Base-by-base conservation (phyloP, 2,797 vertebrate species). In the Malurus splendens region DNA sequence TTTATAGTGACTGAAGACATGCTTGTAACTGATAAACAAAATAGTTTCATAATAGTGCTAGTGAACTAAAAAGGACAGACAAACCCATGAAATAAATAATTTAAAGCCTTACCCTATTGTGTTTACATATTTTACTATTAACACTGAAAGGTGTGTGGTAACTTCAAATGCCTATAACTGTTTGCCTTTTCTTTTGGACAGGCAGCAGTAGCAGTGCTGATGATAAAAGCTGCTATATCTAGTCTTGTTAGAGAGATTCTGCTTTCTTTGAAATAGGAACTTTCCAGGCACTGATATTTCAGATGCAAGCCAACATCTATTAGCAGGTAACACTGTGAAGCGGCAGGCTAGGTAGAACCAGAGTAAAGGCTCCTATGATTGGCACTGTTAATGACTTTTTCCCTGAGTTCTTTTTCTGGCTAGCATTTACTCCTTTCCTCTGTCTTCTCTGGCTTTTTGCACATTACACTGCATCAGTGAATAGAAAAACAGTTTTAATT, bases 371-470 rank as follows among this genome's bases (percentile, higher is more conserved):
- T 85, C 41, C 65, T 45, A 24, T 86, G 76, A 93, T 39, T 86
- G 88, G 18, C 70, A 78, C 60, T 42, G 12, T 65, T 92, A 95
- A 93, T 91, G 75, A 86, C 52, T 79, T 82, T 67, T 78, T 9
- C 25, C 44, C 36, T 5, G 11, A 79, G 30, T 77, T 80, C 57
- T 79, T 91, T 3, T 33, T 81, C 70, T 60, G 68, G 32, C 10
- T 83, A 50, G 10, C 55, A 38, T 19, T 76, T 65, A 50, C 9
- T 60, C 12, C 41, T 82, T 59, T 41, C 3, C 10, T 54, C 33
- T 67, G 19, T 73, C 33, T 39, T 72, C 20, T 75, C 25, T 78
- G 25, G 5, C 8, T 90, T 85, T 62, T 62, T 75, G 36, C 16
- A 36, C 30, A 47, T 30, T 57, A 28, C 28, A 30, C 3, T 76